Percentiles rank a stretch among this genome's conserved stretches.
These are phyloP conservation scores for Craterocephalus amniculus DNA, from an alignment of 2,797 vertebrate species.

Conservation along the genomic window DNA sequence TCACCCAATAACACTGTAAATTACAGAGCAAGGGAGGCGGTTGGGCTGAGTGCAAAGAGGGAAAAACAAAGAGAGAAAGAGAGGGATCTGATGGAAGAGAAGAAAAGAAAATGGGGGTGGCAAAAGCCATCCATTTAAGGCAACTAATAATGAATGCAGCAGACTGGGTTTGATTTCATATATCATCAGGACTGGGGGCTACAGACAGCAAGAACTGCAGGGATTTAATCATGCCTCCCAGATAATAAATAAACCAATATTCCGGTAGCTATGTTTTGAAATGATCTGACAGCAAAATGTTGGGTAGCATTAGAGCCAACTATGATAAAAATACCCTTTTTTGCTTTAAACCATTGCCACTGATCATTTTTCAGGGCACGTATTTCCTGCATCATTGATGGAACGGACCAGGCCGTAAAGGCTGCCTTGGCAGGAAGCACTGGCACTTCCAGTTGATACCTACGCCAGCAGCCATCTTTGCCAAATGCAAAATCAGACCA, in stretches of 20 bases:
- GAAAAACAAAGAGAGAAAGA: slow-evolving; percentile 14
- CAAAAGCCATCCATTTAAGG: background rate
- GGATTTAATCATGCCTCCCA: slow-evolving; percentile 50
- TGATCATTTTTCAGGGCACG: slow-evolving; percentile 55
- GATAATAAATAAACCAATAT: slow-evolving; percentile 61
- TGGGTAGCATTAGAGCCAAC: slow-evolving; percentile 21
- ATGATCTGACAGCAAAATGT: slow-evolving; percentile 33
- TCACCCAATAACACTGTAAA: slow-evolving; percentile 68
- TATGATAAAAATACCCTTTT: slow-evolving; percentile 48
- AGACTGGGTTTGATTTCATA: slow-evolving; percentile 42
- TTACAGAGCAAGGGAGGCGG: slow-evolving; percentile 45
- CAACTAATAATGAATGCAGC: slow-evolving; percentile 34
- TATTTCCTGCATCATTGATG: slow-evolving; percentile 65
- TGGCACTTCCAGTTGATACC: slow-evolving; percentile 47
- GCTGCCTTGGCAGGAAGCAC: slow-evolving; percentile 53
- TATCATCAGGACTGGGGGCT: slow-evolving; percentile 49
- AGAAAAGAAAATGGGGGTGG: slow-evolving; percentile 1
- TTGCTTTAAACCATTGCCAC: slow-evolving; percentile 35
- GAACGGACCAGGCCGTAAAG: slow-evolving; percentile 54
- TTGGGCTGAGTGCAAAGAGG: slow-evolving; percentile 25
- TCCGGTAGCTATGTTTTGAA: slow-evolving; percentile 28
- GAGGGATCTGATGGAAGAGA: slow-evolving; percentile 1
- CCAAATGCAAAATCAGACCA: slow-evolving; percentile 47
- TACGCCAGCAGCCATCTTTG: slow-evolving; percentile 40
- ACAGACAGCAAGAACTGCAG: slow-evolving; percentile 18